Percentiles rank a stretch among this genome's conserved stretches.
Conservation (phyloP, 2,888 invertebrate species). For the Galerucella calmariensis region DNA sequence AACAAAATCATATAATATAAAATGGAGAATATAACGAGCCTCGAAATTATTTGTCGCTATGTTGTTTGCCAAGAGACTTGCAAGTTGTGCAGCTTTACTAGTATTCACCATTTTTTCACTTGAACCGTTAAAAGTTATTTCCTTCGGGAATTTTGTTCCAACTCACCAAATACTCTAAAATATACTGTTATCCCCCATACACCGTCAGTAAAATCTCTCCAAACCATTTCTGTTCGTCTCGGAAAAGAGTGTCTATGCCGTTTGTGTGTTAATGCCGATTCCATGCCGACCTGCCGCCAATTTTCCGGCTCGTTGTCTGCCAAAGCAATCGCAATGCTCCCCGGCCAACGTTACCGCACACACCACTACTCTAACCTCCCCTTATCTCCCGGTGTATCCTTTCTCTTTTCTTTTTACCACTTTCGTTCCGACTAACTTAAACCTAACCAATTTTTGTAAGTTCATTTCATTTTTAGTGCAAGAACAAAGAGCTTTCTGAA, state of each 20-base stretch:
- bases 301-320: constrained; percentile 62
- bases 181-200: constrained; percentile 1
- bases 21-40: not conserved
- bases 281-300: constrained; percentile 47
- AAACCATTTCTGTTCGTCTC: not conserved
- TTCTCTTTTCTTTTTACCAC: not conserved
- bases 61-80: not conserved
- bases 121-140: not conserved
- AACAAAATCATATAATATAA: not conserved
- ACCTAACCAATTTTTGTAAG: not conserved
- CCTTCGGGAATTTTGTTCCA: not conserved
- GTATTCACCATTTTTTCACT: not conserved
- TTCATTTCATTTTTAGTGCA: not conserved
- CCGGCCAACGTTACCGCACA: constrained; percentile 54
- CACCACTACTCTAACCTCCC: not conserved
- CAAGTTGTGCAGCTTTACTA: not conserved
- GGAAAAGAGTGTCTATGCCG: constrained; percentile 11
- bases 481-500: not conserved
- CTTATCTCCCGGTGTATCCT: not conserved
- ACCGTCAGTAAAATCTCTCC: constrained; percentile 6
- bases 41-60: not conserved
- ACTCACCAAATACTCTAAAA: constrained; percentile 2
- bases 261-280: constrained; percentile 11
- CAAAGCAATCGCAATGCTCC: constrained; percentile 55
- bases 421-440: not conserved